Evolutionary conservation across 2,113 vertebrate genomes (phyloP).

Genomic region (Tauraco erythrolophus): DNA sequence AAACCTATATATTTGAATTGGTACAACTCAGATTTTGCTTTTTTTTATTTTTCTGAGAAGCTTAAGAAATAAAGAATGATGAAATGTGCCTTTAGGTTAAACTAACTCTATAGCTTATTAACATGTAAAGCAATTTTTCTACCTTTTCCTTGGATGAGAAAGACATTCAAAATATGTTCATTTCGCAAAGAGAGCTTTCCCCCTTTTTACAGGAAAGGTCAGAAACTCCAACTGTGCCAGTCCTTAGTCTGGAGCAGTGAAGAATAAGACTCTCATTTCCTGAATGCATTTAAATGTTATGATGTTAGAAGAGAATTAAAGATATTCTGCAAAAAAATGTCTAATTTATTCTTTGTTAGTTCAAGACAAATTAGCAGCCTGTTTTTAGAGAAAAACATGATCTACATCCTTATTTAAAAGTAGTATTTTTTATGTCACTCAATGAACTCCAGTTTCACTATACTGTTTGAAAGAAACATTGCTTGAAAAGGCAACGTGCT

Average conservation of each 20-base stretch:
- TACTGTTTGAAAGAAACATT: background rate
- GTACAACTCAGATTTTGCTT: background rate
- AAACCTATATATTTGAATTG: background rate
- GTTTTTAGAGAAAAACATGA: background rate
- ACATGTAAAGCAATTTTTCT: background rate
- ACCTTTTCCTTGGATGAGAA: background rate
- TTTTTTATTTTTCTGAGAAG: background rate
- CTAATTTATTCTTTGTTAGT: background rate
- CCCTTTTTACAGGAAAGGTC: background rate
- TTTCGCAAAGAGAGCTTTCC: background rate
- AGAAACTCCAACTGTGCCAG: background rate
- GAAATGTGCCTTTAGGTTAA: background rate
- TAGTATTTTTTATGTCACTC: background rate
- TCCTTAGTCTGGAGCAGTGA: background rate
- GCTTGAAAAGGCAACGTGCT: background rate
- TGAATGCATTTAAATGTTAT: background rate
- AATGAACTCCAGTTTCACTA: background rate
- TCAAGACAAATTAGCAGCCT: background rate
- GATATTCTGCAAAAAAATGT: background rate
- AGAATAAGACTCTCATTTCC: background rate
- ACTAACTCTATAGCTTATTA: background rate
- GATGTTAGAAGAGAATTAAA: background rate
- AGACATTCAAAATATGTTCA: background rate
- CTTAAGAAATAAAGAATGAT: background rate
- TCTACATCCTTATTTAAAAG: background rate